Evolutionary conservation across 2,888 invertebrate species (phyloP).

Genomic region (Camponotus fellah): DNA sequence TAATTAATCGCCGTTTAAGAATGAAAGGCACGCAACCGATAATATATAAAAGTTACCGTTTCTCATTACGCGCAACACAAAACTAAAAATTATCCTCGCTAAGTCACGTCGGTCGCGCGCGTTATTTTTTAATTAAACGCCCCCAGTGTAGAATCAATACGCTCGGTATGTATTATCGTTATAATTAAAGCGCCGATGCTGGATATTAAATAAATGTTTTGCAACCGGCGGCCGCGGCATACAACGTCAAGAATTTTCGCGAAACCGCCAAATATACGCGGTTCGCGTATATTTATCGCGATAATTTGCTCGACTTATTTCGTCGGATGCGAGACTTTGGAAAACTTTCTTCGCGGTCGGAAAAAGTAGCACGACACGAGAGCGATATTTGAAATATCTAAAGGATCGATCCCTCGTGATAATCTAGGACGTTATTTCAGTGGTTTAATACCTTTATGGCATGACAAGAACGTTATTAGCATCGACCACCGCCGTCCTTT

Average conservation of each 20-base stretch:
- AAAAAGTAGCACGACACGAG: constrained; percentile 43
- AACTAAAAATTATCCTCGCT: constrained; percentile 43
- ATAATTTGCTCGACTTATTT: constrained; percentile 32
- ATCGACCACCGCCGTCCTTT: constrained; percentile 78
- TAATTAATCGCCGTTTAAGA: constrained; percentile 34
- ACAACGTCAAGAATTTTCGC: constrained; percentile 49
- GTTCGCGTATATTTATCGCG: constrained; percentile 44
- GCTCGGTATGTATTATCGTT: constrained; percentile 53
- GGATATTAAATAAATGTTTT: constrained; percentile 53
- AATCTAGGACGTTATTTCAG: constrained; percentile 80
- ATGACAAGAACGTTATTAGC: constrained; percentile 83
- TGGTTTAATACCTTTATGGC: constrained; percentile 83
- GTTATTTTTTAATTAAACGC: constrained; percentile 57
- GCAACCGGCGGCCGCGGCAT: constrained; percentile 31
- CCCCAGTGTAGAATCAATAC: constrained; percentile 44
- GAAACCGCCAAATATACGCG: constrained; percentile 41
- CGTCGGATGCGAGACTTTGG: constrained; percentile 31
- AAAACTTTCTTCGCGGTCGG: constrained; percentile 48
- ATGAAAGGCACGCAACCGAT: constrained; percentile 30
- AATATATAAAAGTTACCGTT: constrained; percentile 34
- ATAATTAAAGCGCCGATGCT: constrained; percentile 50
- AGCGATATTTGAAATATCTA: constrained; percentile 54
- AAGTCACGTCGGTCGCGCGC: constrained; percentile 42
- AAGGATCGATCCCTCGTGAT: constrained; percentile 69
- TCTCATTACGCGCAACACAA: constrained; percentile 19